Conservation (phyloP, 2,888 invertebrate species). For the Noctuana brunneofusca region DNA sequence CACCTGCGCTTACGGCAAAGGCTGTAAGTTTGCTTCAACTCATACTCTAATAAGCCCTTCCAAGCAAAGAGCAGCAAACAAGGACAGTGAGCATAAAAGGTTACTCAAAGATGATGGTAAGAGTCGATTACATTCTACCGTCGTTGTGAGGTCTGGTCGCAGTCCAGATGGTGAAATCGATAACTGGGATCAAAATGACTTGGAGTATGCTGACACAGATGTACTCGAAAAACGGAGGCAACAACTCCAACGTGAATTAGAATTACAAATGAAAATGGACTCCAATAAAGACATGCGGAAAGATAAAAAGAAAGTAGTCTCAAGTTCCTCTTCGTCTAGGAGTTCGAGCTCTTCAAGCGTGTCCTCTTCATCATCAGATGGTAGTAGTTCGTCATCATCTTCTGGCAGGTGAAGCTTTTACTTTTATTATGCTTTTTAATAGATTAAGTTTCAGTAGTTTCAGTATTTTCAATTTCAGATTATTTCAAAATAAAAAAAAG, state of each 20-base stretch:
- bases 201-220: constrained; percentile 92
- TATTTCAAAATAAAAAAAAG: too few species aligned
- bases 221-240: constrained; percentile 89
- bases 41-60: constrained; percentile 90
- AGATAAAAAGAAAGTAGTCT: constrained; percentile 86
- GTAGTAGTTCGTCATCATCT: constrained; percentile 85
- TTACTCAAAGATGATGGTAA: constrained; percentile 84
- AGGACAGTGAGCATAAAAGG: constrained; percentile 82
- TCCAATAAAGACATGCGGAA: constrained; percentile 85
- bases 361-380: constrained; percentile 86
- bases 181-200: constrained; percentile 90
- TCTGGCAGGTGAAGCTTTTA: constrained; percentile 68
- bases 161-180: constrained; percentile 87
- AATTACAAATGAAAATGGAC: constrained; percentile 90
- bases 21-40: constrained; percentile 89
- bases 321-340: constrained; percentile 87
- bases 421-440: too few species aligned
- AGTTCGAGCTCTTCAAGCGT: constrained; percentile 85
- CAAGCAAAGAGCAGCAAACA: constrained; percentile 87
- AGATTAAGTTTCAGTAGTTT: too few species aligned
- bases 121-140: constrained; percentile 85
- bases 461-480: too few species aligned
- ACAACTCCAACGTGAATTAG: constrained; percentile 89
- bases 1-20: constrained; percentile 90
- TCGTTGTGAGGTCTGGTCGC: constrained; percentile 81